Base-by-base conservation (phyloP, 1,140 invertebrate genomes). In the Arctopsyche grandis region DNA sequence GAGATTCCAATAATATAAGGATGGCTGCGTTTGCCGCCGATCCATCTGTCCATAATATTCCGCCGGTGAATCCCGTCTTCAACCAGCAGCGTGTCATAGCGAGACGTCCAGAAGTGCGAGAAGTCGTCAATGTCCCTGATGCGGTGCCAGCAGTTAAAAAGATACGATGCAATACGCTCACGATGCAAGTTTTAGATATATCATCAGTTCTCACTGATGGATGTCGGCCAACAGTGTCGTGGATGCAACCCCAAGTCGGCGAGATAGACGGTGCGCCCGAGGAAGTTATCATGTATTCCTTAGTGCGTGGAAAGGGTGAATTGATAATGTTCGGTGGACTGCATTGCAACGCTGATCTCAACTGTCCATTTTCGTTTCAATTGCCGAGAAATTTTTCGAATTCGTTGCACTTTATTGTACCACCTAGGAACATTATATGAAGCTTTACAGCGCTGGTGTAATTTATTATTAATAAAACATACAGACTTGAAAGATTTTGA, bases 241-340 rank as follows among this genome's bases (percentile, higher is more conserved):
- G 96, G 96, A 87, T 95, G 79, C 91, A 92, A 77, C 91, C 92
- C 83, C 74, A 76, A 43, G 90, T 92, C 63, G 90, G 90, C 48
- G 89, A 91, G 76, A 87, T 90, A 44, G 85, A 86, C 83, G 90
- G 91, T 63, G 93, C 93, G 21, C 96, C 97, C 0, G 95, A 97
- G 85, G 95, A 98, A 85, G 92, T 96, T 73, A 94, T 98, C 79
- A 90, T 98, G 75, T 98, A 98, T 85, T 95, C 96, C 12, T 88
- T 99, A 63, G 93, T 98, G 0, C 90, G 93, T 71, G 97, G 97
- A 60, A 94, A 95, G 84, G 95, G 94, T 19, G 97, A 99, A 89
- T 86, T 99, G 14, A 94, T 99, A 66, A 93, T 99, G 88, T 99
- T 99, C 90, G 97, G 97, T 14, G 97, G 97, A 73, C 94, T 98